phyloP scores from a whole-genome alignment of 2,888 invertebrate species.

The Amphipyra berbera region DNA sequence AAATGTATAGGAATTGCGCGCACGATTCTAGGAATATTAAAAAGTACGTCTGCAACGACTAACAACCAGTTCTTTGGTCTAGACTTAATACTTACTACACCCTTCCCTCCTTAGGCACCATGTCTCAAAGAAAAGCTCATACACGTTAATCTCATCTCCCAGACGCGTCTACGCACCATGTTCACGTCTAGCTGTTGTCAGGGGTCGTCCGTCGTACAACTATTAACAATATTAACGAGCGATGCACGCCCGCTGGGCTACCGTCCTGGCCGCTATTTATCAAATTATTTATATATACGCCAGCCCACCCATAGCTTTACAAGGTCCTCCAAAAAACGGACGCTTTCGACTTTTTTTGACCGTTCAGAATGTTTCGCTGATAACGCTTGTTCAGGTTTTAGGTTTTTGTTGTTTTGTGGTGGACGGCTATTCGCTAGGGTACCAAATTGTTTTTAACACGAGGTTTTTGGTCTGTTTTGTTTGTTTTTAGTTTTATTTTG shows the following conservation, averaged over 20 bases:
- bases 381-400: conserved; percentile 40
- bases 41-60: not conserved
- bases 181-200: conserved; percentile 49
- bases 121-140: conserved; percentile 15
- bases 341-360: conserved; percentile 47
- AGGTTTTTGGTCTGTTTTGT: not conserved
- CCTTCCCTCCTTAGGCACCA: conserved; percentile 3
- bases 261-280: conserved; percentile 77
- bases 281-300: conserved; percentile 79
- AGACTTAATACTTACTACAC: conserved; percentile 16
- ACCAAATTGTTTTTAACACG: conserved; percentile 15
- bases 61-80: conserved; percentile 6
- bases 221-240: conserved; percentile 77
- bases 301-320: conserved; percentile 73
- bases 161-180: conserved; percentile 7
- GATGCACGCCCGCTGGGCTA: conserved; percentile 77
- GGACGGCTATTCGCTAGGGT: conserved; percentile 17
- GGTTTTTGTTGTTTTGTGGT: conserved; percentile 26
- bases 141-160: conserved; percentile 14
- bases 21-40: not conserved
- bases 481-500: too few relatives aligned
- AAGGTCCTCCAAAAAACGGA: conserved; percentile 61
- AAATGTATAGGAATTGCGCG: too few relatives aligned
- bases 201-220: conserved; percentile 63
- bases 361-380: conserved; percentile 41